Evolutionary conservation across 1,140 invertebrate species (phyloP), one percentile per base, ranked within the genome.

Genomic region (Apocrypta bakeri): DNA sequence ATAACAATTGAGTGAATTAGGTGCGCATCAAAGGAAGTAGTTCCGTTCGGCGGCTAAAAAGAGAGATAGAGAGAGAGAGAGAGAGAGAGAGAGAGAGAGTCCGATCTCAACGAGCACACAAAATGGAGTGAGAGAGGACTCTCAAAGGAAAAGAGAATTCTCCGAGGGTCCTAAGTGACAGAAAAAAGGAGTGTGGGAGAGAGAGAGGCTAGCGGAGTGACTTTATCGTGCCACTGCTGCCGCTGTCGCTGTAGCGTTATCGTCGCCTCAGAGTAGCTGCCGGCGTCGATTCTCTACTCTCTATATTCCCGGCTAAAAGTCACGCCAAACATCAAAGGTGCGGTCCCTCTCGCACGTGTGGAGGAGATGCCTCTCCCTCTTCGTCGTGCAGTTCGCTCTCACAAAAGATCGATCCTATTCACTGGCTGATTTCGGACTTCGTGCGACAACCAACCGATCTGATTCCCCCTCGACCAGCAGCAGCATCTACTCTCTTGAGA

Each of bases 1-100:
- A 91, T 90, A 90, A 89, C 86, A 90, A 89, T 89, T 90, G 88
- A 82, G 80, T 77, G 85, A 90, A 90, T 91, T 90, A 88, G 86
- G 37, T 79, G 84, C n/a, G n/a, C 79, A 82, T 90, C 88, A 91
- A 90, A 89, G 87, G 69, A 78, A 84, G 76, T 76, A 87, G 82
- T 84, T 84, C 79, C 24, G 11, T 17, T 64, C 17, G 40, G 71
- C 74, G n/a, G 78, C 63, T 63, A 75, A 72, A 14, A 76, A 77
- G 71, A 77, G 63, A 84, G 77, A 74, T 71, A 40, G 73, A 66
- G 9, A 31, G 9, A 24, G 71, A 81, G 69, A 63, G 75, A 77
- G 71, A 77, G 63, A 84, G 77, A 74, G 72, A 40, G 73, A 66
- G 9, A 31, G 9, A 24, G 68, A 81, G 69, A 63, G 75, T 37